These are phyloP conservation scores for Takifugu rubripes DNA, from an alignment of 2,797 vertebrate genomes.

Conservation along the genomic window DNA sequence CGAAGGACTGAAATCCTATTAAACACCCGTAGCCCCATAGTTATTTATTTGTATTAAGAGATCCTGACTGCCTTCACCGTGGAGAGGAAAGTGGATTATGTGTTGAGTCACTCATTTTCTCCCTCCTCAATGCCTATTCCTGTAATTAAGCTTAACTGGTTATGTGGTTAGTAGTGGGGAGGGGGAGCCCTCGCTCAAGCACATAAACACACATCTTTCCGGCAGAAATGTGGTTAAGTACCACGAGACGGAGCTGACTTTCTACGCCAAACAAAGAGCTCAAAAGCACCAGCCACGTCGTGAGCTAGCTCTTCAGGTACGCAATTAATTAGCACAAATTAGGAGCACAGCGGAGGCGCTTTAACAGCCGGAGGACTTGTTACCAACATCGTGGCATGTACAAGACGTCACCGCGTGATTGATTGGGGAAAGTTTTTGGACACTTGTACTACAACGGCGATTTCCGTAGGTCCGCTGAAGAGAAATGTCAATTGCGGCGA, in stretches of 20 bases:
- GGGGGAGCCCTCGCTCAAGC: neutral
- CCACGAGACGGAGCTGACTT: constrained; percentile 3
- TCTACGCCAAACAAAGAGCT: neutral
- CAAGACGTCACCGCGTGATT: too few relatives aligned
- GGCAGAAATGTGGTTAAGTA: constrained; percentile 1
- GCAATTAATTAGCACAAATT: neutral
- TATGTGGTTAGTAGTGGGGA: neutral
- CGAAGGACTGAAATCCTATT: constrained; percentile 26
- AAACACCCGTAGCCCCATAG: constrained; percentile 11
- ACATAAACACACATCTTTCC: constrained; percentile 7
- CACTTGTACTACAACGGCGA: too few relatives aligned
- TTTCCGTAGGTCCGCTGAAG: too few relatives aligned
- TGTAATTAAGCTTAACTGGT: constrained; percentile 22
- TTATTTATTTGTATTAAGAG: constrained; percentile 51
- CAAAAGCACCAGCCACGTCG: constrained; percentile 8
- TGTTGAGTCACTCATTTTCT: constrained; percentile 36
- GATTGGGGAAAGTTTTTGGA: too few relatives aligned
- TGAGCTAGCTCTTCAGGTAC: neutral
- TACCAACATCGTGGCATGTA: too few relatives aligned
- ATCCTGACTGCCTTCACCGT: constrained; percentile 39
- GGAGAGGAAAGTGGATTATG: constrained; percentile 64
- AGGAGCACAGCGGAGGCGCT: too few relatives aligned
- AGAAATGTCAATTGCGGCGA: too few relatives aligned
- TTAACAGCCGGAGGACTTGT: too few relatives aligned
- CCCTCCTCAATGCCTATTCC: constrained; percentile 29